These are phyloP conservation scores for Limnephilus rhombicus DNA, from an alignment of 2,888 invertebrate genomes.

Conservation along the genomic window DNA sequence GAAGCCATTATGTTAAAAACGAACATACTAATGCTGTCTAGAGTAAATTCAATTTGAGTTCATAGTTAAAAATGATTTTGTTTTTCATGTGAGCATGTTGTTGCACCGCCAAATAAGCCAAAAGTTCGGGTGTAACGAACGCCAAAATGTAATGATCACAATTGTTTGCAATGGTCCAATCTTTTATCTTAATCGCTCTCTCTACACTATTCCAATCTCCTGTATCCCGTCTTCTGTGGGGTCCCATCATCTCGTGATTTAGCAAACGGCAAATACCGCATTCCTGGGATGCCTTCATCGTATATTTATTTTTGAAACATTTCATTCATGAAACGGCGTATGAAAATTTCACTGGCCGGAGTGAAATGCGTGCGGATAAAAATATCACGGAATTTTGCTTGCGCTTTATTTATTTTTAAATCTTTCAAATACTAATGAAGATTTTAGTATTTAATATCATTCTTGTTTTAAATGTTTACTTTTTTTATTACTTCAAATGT, in stretches of 20 bases:
- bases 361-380: neutral
- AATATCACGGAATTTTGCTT: neutral
- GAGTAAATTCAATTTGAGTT: no score
- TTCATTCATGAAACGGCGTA: slow-evolving; percentile 21
- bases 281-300: neutral
- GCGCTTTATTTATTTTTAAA: neutral
- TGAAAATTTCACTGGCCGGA: neutral
- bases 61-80: no score
- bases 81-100: neutral
- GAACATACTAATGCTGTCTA: no score
- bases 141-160: neutral
- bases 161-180: neutral
- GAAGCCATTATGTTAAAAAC: neutral
- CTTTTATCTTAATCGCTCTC: neutral
- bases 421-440: no score
- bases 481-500: neutral
- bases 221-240: neutral
- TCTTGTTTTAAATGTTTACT: neutral
- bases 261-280: neutral
- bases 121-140: neutral
- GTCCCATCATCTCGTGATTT: neutral
- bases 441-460: neutral
- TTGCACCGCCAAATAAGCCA: neutral
- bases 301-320: slow-evolving; percentile 8
- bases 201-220: neutral